These are phyloP conservation scores for Iguana delicatissima DNA, from an alignment of 2,797 vertebrate species.

Conservation along the genomic window DNA sequence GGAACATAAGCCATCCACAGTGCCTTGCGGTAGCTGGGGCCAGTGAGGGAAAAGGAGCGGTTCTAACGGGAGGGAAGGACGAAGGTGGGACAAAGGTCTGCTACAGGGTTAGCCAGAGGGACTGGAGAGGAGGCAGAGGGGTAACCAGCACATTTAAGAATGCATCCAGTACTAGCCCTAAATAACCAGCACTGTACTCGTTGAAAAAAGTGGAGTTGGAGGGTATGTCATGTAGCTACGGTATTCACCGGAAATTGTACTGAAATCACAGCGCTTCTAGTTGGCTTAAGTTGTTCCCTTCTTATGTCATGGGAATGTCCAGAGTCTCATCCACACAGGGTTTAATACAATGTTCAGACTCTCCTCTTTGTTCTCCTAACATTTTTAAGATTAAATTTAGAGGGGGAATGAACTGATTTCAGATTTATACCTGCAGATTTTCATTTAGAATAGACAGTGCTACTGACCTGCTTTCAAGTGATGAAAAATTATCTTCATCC, in stretches of 20 bases:
- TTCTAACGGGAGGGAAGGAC: slow-evolving; percentile 62
- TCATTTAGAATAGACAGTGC: neutral
- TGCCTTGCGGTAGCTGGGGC: slow-evolving; percentile 60
- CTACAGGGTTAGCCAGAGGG: slow-evolving; percentile 57
- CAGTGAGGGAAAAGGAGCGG: slow-evolving; percentile 39
- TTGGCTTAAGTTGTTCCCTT: slow-evolving; percentile 59
- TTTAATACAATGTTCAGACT: slow-evolving; percentile 79
- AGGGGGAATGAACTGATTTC: slow-evolving; percentile 5
- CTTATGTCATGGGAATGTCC: slow-evolving; percentile 77
- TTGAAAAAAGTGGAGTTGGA: slow-evolving; percentile 70
- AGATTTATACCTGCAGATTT: neutral
- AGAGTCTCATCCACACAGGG: slow-evolving; percentile 75
- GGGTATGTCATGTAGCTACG: slow-evolving; percentile 74
- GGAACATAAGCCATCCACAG: slow-evolving; percentile 50
- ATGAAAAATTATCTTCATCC: neutral
- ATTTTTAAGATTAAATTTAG: neutral
- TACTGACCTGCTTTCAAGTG: neutral
- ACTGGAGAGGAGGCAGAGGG: slow-evolving; percentile 56
- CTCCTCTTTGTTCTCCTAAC: slow-evolving; percentile 48
- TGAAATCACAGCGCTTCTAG: slow-evolving; percentile 75
- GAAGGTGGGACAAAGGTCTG: slow-evolving; percentile 34
- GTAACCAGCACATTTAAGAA: slow-evolving; percentile 63
- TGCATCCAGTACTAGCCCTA: slow-evolving; percentile 69
- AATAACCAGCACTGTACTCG: slow-evolving; percentile 72
- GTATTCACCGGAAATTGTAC: slow-evolving; percentile 69